Conservation (phyloP, 2,797 vertebrate species). For the Phrynocephalus guinanensis region DNA sequence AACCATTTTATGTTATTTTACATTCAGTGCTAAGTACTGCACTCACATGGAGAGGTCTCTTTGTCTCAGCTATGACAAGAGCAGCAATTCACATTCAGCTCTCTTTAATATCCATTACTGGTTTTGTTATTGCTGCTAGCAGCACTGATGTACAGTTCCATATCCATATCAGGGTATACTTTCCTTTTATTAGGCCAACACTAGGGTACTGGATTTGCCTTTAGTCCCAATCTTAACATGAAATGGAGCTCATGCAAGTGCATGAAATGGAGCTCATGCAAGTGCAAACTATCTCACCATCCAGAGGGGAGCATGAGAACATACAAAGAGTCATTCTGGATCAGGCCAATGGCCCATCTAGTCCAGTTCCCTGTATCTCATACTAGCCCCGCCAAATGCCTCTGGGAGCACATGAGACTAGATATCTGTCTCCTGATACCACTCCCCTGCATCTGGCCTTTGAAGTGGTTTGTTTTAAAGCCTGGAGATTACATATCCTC, state of each 20-base stretch:
- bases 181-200: neutral
- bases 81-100: rapidly evolving
- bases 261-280: neutral
- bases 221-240: neutral
- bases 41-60: rapidly evolving
- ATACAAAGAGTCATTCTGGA: too few relatives aligned
- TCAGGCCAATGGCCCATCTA: too few relatives aligned
- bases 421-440: too few relatives aligned
- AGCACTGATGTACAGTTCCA: rapidly evolving
- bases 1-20: neutral
- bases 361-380: too few relatives aligned
- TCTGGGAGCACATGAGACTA: too few relatives aligned
- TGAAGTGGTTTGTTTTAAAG: too few relatives aligned
- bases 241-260: too few relatives aligned
- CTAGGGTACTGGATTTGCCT: neutral
- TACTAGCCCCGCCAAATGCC: too few relatives aligned
- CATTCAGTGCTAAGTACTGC: rapidly evolving
- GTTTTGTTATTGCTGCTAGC: rapidly evolving
- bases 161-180: neutral
- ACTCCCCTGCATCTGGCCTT: too few relatives aligned
- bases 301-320: too few relatives aligned
- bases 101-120: neutral
- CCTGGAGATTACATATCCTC: too few relatives aligned
- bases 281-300: too few relatives aligned
- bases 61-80: neutral